phyloP scores from a whole-genome alignment of 1,140 invertebrate species.

The Mylabris phalerata region DNA sequence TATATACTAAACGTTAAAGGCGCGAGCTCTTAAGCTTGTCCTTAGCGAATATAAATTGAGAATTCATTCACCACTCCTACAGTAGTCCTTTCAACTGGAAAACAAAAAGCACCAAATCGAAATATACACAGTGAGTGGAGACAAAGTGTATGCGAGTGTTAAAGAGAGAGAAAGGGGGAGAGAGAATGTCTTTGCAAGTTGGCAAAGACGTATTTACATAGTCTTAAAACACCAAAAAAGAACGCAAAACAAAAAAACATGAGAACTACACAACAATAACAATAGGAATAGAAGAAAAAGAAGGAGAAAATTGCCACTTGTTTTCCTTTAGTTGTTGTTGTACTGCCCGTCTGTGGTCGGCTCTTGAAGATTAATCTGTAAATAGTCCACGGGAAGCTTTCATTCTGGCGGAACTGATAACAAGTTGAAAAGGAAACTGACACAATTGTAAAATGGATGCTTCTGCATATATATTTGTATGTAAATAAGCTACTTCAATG shows the following conservation, averaged over 20 bases:
- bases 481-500: too few relatives aligned
- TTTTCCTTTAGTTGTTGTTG: slow-evolving; percentile 20
- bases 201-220: slow-evolving; percentile 37
- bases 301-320: slow-evolving; percentile 28
- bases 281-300: too few relatives aligned
- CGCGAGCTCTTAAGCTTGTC: slow-evolving; percentile 16
- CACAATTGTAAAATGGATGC: too few relatives aligned
- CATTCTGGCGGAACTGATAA: not conserved
- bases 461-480: too few relatives aligned
- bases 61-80: slow-evolving; percentile 18
- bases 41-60: slow-evolving; percentile 28
- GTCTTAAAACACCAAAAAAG: slow-evolving; percentile 33
- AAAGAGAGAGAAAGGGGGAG: too few relatives aligned
- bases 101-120: slow-evolving; percentile 31
- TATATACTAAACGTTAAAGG: not conserved
- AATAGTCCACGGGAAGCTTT: slow-evolving; percentile 17
- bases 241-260: not conserved
- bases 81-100: slow-evolving; percentile 16
- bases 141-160: too few relatives aligned
- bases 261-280: too few relatives aligned
- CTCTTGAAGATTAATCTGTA: slow-evolving; percentile 32
- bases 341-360: slow-evolving; percentile 15
- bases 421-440: too few relatives aligned
- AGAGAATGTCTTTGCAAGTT: slow-evolving; percentile 15
- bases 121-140: slow-evolving; percentile 9